Evolutionary conservation across 2,888 invertebrate genomes (phyloP).

Genomic region (Zygogramma bicolorata): DNA sequence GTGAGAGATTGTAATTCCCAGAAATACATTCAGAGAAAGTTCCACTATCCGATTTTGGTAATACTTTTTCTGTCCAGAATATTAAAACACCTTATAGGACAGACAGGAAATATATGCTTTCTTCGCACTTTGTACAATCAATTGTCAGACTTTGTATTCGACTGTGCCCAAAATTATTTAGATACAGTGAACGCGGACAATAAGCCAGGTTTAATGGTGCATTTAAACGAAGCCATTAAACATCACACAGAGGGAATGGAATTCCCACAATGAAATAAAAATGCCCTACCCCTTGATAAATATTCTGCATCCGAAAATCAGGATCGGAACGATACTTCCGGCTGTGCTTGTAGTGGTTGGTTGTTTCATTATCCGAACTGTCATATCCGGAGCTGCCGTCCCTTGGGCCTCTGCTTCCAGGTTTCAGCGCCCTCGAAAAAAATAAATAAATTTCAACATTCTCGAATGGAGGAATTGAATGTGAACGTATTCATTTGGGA

Average conservation of each 20-base stretch:
- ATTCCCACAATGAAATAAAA: constrained; percentile 1
- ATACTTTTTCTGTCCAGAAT: too few relatives aligned
- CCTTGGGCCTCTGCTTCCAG: constrained; percentile 74
- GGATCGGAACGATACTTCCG: constrained; percentile 89
- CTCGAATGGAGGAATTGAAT: too few relatives aligned
- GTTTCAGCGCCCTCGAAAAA: constrained; percentile 70
- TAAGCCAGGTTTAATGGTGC: constrained; percentile 47
- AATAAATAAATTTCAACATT: too few relatives aligned
- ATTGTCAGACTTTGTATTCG: too few relatives aligned
- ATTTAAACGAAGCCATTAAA: constrained; percentile 44
- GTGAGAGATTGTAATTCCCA: too few relatives aligned
- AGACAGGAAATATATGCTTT: too few relatives aligned
- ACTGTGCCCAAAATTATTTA: not conserved
- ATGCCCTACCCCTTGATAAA: constrained; percentile 67
- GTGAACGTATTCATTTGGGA: too few relatives aligned
- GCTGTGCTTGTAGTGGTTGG: constrained; percentile 74
- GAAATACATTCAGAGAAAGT: too few relatives aligned
- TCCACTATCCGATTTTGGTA: too few relatives aligned
- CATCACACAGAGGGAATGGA: constrained; percentile 31
- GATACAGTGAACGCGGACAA: not conserved
- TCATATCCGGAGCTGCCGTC: constrained; percentile 95
- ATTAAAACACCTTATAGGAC: too few relatives aligned
- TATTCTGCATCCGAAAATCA: constrained; percentile 80
- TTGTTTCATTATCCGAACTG: constrained; percentile 87
- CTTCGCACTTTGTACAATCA: too few relatives aligned